phyloP scores from a whole-genome alignment of 2,888 invertebrate genomes.

The Leptinotarsa haldemani region DNA sequence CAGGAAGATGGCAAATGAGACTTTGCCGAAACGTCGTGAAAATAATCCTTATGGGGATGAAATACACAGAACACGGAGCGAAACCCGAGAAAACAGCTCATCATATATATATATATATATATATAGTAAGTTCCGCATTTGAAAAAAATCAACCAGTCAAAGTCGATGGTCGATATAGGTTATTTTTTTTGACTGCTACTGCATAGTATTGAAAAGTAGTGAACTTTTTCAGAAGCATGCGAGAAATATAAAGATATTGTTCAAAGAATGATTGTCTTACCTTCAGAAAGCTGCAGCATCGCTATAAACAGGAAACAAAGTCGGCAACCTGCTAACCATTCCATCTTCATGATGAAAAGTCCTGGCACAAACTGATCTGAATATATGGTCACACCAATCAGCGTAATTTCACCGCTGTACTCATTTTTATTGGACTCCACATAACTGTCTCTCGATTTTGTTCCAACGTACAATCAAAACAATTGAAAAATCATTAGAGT shows the following conservation, averaged over 20 bases:
- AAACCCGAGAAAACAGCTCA: too few species aligned
- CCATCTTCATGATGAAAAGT: conserved; percentile 4
- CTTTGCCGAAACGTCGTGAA: too few species aligned
- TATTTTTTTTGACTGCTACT: too few species aligned
- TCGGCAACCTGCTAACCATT: neutral
- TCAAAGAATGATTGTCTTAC: conserved; percentile 16
- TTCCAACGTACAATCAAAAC: conserved; percentile 5
- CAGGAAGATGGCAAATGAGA: too few species aligned
- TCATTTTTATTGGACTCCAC: conserved; percentile 11
- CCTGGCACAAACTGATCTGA: conserved; percentile 2
- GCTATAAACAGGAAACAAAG: conserved; percentile 12
- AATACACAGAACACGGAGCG: too few species aligned
- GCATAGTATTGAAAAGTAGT: too few species aligned
- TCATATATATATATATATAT: too few species aligned
- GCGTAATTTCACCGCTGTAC: conserved; percentile 10
- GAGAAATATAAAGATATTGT: neutral
- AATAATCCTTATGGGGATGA: too few species aligned
- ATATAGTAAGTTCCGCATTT: too few species aligned
- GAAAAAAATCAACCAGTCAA: too few species aligned
- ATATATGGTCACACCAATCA: conserved; percentile 3
- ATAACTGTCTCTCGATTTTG: neutral
- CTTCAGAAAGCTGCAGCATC: conserved; percentile 27
- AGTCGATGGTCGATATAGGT: too few species aligned
- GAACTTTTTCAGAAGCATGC: too few species aligned
- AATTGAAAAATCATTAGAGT: conserved; percentile 18